Evolutionary conservation across 2,888 invertebrate species (phyloP), one percentile per base, ranked within the genome.

Genomic region (Brenthis ino): DNA sequence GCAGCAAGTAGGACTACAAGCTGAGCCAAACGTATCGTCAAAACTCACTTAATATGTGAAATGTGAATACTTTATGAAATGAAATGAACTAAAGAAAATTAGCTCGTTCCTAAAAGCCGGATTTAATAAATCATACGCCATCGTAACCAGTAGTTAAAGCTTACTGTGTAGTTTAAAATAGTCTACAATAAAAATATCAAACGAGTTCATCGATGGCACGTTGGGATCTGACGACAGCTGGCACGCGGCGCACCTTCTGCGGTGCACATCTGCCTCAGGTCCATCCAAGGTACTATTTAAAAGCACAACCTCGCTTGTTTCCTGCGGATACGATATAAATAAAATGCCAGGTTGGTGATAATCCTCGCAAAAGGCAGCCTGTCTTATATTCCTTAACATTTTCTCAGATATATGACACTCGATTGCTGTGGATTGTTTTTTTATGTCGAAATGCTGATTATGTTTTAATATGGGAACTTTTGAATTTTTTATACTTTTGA

Each of bases 221-320:
- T 68, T 77, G 84, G 81, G 87, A 86, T 85, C 82, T 85, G 85
- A 84, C 82, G 81, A 65, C 71, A 71, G 71, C 65, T 71, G 71
- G 71, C 71, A 63, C 79, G 79, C 80, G 82, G 76, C 67, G 71
- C 88, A 87, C 86, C 87, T 20, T 20, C 20, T 20, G 20, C 20
- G 20, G 20, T 88, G 88, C 82, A 78, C 83, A 81, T 84, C 83
- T 84, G 85, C 80, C 77, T 68, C 64, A 50, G 72, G 73, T 70
- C 75, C 55, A 66, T 61, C 53, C 56, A 50, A 69, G 60, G 53
- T 58, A 64, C 24, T 54, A 51, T 63, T 66, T 54, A 51, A 63
- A 67, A 61, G 50, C 50, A 55, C 24, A 33, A 56, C 54, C 56
- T 43, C 37, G 43, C 67, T 56, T 55, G 67, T 67, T 67, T 67